Base-by-base conservation (phyloP, 2,888 invertebrate genomes). In the Steinernema scapterisci region DNA sequence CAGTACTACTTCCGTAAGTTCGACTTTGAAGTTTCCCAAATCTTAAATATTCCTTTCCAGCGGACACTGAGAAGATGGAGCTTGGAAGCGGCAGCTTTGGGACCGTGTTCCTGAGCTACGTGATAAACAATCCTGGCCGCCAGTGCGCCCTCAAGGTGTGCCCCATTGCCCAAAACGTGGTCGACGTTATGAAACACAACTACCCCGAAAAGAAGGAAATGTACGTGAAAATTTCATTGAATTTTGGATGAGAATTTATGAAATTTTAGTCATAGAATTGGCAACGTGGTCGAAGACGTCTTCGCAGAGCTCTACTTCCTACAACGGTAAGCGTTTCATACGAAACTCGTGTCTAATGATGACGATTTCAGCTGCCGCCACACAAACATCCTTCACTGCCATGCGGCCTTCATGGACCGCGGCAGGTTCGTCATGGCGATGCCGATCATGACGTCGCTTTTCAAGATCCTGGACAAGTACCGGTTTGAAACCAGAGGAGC, bases 301-400 rank as follows among this genome's bases (percentile, higher is more conserved):
- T 31, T 63, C 31, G 3, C 11, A 2, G 63, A 63, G 25, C 9
- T 63, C 31, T 63, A 63, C 63, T 9, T 63, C 1, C 31, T 63
- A 1, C 23, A 63, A 11, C 27, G 63, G 63, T 63, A 25, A 31
- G 63, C 38, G 38, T 38, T 38, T 38, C n/a, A n/a, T n/a, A n/a
- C n/a, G n/a, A n/a, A n/a, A n/a, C n/a, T n/a, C n/a, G n/a, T n/a
- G n/a, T n/a, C n/a, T n/a, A 9, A 3, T 38, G 38, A 38, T 3
- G 38, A 38, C 9, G 16, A 38, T 16, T 63, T 63, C 25, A 63
- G 63, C 7, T 5, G 27, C 25, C 63, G 63, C 16, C 63, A 63
- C 38, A 27, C 27, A 31, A 27, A 63, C 25, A 63, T 63, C 16
- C 63, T 63, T 16, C 63, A 63, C 25, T 13, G 63, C 31, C 63